Percentiles rank a stretch among this genome's conserved stretches.
phyloP scores from a whole-genome alignment of 2,797 vertebrate genomes.

The Alauda arvensis region DNA sequence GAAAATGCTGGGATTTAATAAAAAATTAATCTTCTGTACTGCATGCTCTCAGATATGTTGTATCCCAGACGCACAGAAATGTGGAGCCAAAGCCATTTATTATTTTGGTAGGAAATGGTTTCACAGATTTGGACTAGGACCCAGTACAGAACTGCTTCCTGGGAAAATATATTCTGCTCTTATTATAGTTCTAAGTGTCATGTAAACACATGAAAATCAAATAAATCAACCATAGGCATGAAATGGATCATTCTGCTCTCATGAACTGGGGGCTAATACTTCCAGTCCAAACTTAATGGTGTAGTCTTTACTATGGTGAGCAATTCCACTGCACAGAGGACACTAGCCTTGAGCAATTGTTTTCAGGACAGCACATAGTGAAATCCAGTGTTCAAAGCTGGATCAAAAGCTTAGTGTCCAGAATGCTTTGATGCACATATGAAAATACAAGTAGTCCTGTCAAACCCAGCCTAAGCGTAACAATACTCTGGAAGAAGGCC shows the following conservation, averaged over 20 bases:
- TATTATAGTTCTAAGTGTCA: slow-evolving; percentile 25
- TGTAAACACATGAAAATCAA: slow-evolving; percentile 19
- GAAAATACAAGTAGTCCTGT: neutral
- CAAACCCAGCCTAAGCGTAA: neutral
- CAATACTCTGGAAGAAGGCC: neutral
- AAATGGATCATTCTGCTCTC: slow-evolving; percentile 12
- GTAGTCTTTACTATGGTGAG: neutral
- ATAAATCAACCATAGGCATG: slow-evolving; percentile 10
- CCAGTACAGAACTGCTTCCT: neutral
- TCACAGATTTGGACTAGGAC: neutral
- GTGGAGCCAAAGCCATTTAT: slow-evolving; percentile 10
- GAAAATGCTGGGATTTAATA: neutral
- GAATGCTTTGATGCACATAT: neutral
- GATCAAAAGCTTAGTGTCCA: neutral
- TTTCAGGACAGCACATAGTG: neutral
- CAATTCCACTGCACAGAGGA: neutral
- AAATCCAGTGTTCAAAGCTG: neutral
- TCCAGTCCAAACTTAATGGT: neutral
- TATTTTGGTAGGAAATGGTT: slow-evolving; percentile 24
- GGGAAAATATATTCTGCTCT: slow-evolving; percentile 33
- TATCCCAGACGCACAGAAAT: neutral
- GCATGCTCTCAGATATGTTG: neutral
- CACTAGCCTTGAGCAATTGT: neutral
- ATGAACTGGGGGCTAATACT: neutral
- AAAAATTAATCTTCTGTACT: neutral